Evolutionary conservation across 2,888 invertebrate species (phyloP).

Genomic region (Steinernema scapterisci): DNA sequence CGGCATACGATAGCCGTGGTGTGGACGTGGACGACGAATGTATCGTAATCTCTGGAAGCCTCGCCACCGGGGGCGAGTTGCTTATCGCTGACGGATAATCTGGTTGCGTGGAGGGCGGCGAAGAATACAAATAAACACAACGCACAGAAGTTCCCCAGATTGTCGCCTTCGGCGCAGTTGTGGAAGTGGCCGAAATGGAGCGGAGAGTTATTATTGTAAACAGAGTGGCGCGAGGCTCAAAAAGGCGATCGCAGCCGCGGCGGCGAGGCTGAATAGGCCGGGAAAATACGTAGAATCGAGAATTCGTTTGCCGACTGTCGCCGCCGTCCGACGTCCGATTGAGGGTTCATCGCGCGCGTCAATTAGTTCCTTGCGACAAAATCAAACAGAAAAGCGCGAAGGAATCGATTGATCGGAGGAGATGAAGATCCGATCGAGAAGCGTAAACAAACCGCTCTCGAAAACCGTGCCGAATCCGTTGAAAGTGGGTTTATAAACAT

Average conservation of each 20-base stretch:
- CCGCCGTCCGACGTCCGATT: too few relatives aligned
- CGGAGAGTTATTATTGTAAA: constrained; percentile 18
- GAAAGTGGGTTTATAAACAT: too few relatives aligned
- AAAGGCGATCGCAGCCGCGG: not conserved
- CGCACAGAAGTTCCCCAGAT: not conserved
- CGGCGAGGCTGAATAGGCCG: not conserved
- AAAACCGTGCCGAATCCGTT: not conserved
- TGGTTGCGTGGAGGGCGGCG: not conserved
- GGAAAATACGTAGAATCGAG: not conserved
- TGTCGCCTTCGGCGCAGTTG: not conserved
- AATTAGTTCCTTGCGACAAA: constrained; percentile 17
- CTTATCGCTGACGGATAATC: constrained; percentile 21
- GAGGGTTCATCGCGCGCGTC: constrained; percentile 22
- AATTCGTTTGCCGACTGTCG: not conserved
- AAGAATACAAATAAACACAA: constrained; percentile 6
- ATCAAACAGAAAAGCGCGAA: constrained; percentile 5
- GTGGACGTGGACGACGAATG: not conserved
- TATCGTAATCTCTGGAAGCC: not conserved
- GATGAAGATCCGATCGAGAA: not conserved
- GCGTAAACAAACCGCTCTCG: not conserved
- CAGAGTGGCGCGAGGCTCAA: constrained; percentile 14
- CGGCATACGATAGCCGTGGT: not conserved
- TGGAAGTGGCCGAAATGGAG: not conserved
- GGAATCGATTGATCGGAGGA: constrained; percentile 6
- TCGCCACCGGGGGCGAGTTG: not conserved